Percentiles rank a stretch among this genome's conserved stretches.
Conservation (phyloP, 1,140 invertebrate species). For the Bombyx mori region DNA sequence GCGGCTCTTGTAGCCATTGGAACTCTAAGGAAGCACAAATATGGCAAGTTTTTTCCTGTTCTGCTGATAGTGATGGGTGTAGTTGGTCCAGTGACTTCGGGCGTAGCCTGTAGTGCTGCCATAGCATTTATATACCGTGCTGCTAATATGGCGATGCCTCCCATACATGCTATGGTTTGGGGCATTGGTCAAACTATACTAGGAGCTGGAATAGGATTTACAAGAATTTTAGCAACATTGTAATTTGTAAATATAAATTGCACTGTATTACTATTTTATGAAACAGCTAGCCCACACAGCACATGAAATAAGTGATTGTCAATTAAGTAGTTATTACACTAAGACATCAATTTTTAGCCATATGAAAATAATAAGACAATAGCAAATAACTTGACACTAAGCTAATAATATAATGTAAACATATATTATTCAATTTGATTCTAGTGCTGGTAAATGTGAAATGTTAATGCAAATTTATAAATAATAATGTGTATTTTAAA, state of each 20-base stretch:
- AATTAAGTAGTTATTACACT: no score
- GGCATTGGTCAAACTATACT: slow-evolving; percentile 93
- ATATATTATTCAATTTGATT: no score
- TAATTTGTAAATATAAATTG: slow-evolving; percentile 64
- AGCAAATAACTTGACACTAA: no score
- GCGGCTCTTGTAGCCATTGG: slow-evolving; percentile 92
- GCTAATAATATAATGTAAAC: no score
- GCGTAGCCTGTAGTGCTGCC: slow-evolving; percentile 91
- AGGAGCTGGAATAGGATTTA: slow-evolving; percentile 90
- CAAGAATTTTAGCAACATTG: slow-evolving; percentile 92
- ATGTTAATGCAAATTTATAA: no score
- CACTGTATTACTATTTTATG: no score
- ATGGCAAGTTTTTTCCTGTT: slow-evolving; percentile 93
- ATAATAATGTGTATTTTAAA: no score
- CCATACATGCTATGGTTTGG: slow-evolving; percentile 92
- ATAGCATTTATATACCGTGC: slow-evolving; percentile 94
- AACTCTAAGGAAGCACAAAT: slow-evolving; percentile 91
- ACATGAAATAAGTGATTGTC: no score
- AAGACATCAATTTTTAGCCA: no score
- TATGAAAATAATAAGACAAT: no score
- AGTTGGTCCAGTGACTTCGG: slow-evolving; percentile 86
- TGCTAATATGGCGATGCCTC: slow-evolving; percentile 88
- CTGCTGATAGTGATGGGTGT: slow-evolving; percentile 91
- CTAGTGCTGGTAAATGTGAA: no score
- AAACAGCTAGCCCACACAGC: no score